Evolutionary conservation across 64 coral and sea anemone species (phyloP), one percentile per base, ranked within the genome.

Genomic region (Stichodactyla helianthus): DNA sequence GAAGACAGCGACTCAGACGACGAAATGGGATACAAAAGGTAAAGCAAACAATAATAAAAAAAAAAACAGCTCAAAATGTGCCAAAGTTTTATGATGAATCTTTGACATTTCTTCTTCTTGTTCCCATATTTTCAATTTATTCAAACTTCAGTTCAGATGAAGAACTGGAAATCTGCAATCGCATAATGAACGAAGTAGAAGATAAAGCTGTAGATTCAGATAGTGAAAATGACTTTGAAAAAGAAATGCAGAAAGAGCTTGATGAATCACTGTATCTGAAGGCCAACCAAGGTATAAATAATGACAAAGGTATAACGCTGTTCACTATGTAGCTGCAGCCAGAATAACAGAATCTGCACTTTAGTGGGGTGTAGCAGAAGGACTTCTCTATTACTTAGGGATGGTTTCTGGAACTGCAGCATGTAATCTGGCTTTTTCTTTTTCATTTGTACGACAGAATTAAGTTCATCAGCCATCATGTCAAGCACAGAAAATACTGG

Each of bases 1-100:
- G 90, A 89, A 50, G 88, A 87, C 17, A 93, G 94, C 71, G 90
- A 89, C 80, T 95, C 94, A 14, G 94, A 95, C 31, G 94, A 95
- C 54, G 94, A 87, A 27, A 63, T 22, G 12, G 90, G 53, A 14
- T 82, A 78, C 15, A 83, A 84, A 77, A 92, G 91, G 91, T 92
- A 54, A 74, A 74, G 27, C 10, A 28, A 23, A 0, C 8, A 27
- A 31, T 9, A 74, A 74, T n/a, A 31, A 10, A 28, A 10, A 31
- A 27, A 1, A 31, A 74, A 28, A 4, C 8, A 19, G 62, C 68
- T 67, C 25, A 25, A 8, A 70, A 70, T 17, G 14, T 22, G 18
- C 22, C 61, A 64, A 31, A 5, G 5, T 67, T 22, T 67, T 67
- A 1, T n/a, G 7, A 23, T n/a, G 18, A 7, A 22, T n/a, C 5